phyloP scores from a whole-genome alignment of 2,113 vertebrate genomes.

The Myanophis thanlyinensis region DNA sequence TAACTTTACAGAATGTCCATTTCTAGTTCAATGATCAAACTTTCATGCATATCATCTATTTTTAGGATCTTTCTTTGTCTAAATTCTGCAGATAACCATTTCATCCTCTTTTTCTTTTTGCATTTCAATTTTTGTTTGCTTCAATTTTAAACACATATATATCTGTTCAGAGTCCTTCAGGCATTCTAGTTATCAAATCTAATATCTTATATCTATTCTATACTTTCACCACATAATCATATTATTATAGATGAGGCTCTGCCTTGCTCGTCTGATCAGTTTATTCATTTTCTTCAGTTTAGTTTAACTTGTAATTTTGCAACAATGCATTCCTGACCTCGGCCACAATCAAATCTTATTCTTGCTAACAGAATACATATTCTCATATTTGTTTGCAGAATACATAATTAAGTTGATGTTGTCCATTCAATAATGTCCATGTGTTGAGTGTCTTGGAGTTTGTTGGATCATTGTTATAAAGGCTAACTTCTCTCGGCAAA shows the following conservation, averaged over 20 bases:
- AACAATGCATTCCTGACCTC: background rate
- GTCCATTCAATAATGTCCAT: background rate
- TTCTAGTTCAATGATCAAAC: background rate
- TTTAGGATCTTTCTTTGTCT: background rate
- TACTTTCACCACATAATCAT: background rate
- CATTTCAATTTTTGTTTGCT: background rate
- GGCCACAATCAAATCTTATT: background rate
- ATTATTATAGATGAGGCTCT: background rate
- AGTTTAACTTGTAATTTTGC: background rate
- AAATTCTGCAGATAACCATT: background rate
- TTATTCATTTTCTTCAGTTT: background rate
- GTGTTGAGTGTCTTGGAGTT: background rate
- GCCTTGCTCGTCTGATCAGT: background rate
- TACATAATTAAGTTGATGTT: background rate
- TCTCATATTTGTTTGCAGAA: background rate
- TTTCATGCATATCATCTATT: background rate
- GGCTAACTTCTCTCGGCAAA: background rate
- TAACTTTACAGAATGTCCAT: background rate
- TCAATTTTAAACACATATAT: background rate
- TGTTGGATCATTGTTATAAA: background rate
- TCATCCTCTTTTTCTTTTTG: background rate
- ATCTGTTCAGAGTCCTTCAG: background rate
- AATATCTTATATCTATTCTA: background rate
- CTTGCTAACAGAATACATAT: background rate
- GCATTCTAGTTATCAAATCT: background rate